Evolutionary conservation across 2,797 vertebrate genomes (phyloP).

Genomic region (Danio choprae): DNA sequence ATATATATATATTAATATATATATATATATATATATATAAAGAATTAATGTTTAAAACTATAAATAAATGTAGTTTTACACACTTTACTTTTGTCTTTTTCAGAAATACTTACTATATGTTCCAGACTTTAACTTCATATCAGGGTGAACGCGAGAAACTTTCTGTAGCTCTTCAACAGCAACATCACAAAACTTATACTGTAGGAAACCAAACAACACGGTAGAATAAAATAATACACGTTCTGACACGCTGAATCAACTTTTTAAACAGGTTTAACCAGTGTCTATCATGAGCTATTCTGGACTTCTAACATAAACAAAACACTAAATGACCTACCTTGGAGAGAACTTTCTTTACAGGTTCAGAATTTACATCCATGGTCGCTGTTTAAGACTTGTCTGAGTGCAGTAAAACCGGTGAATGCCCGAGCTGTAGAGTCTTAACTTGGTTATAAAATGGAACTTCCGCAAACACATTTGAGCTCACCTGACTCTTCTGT

Average conservation of each 20-base stretch:
- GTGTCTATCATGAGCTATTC: conserved; percentile 38
- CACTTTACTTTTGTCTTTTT: too few relatives aligned
- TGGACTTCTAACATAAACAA: background rate
- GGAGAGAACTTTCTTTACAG: conserved; percentile 72
- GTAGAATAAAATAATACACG: background rate
- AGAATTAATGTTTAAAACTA: too few relatives aligned
- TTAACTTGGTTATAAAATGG: background rate
- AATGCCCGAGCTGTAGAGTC: background rate
- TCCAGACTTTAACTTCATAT: conserved; percentile 79
- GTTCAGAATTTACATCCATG: conserved; percentile 78
- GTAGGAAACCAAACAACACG: background rate
- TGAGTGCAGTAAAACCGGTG: background rate
- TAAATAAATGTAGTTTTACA: background rate
- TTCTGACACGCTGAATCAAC: background rate
- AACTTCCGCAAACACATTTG: conserved; percentile 78
- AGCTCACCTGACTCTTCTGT: background rate
- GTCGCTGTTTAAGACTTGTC: background rate
- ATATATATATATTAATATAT: too few relatives aligned
- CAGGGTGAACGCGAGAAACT: conserved; percentile 79
- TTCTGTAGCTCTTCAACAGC: conserved; percentile 91
- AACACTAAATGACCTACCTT: conserved; percentile 70
- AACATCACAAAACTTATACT: conserved; percentile 97
- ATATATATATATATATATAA: too few relatives aligned
- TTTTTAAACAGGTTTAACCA: conserved; percentile 66
- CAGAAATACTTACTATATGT: conserved; percentile 86